Base-by-base conservation (phyloP, 2,797 vertebrate genomes). In the Pseudochaenichthys georgianus region DNA sequence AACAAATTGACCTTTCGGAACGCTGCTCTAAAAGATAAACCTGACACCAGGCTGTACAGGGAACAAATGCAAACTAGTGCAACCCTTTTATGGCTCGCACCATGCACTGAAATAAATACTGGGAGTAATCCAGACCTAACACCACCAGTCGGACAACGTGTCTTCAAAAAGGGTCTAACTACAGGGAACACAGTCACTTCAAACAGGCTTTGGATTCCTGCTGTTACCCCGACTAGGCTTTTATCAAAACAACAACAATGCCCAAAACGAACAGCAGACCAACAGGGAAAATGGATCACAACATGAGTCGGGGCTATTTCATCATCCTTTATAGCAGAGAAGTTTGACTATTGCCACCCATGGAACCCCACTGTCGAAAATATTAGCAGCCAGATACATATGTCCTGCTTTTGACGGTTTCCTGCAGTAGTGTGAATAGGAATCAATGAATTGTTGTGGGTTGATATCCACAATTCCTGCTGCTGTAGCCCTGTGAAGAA, bases 171-270 rank as follows among this genome's bases (percentile, higher is more conserved):
- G 64, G 48, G 58, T 73, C 70, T 72, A 74, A 77, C 67, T 45
- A 77, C 81, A 77, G 72, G 80, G 67, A 82, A 76, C 72, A 62
- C 34, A 59, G 73, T 66, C 38, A 21, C 66, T 68, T 85, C 70
- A 80, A 90, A 85, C 60, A 75, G 74, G 64, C 57, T 69, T 73
- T 66, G 71, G 68, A 45, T 53, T 81, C 82, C 81, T 50, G 81
- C 80, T 84, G 82, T 61, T 83, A 74, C 52, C 42, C 67, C 60
- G 47, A 77, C 87, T 74, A 80, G 43, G 85, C 73, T 84, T 80
- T 88, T 73, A 84, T 86, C 69, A 80, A 64, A 87, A 88, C 64
- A 81, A 65, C 73, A 88, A 82, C 79, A 86, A 81, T 71, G 71
- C 68, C 60, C 46, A 70, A 77, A 83, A 84, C 3, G n/a, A 86